Base-by-base conservation (phyloP, 2,888 invertebrate species). In the Celastrina argiolus region DNA sequence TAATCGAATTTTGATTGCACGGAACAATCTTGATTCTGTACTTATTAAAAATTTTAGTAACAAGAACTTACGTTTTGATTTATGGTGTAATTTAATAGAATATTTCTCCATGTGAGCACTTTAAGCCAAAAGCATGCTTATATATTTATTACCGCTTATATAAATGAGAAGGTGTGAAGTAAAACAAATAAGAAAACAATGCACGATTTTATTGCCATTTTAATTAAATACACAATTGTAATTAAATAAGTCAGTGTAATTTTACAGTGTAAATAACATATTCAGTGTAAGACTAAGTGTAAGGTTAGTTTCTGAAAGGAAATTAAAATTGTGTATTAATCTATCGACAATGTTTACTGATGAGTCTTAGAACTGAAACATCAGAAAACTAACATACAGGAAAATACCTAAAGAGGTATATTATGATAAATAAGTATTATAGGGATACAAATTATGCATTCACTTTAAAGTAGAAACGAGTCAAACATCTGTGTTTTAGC, bases 191-290 rank as follows among this genome's bases (percentile, higher is more conserved):
- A 39, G 45, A 78, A 83, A 88, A 84, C 84, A 83, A 85, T 85
- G 83, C 82, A 84, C 79, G 79, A 79, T 87, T 87, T 90, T 85
- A 88, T 87, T 90, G 85, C 80, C 85, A 81, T 83, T 83, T 83
- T 84, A 86, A 86, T 84, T 82, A 83, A 81, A 87, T 90, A 89
- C 89, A 90, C 88, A 90, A 88, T 88, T 85, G 81, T 85, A 88
- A 85, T 87, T 78, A 78, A 76, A 78, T 81, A 84, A 75, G 80
- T 79, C 78, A 77, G 78, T 79, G 77, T 75, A 74, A 81, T 76
- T 81, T 72, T 69, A 70, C 67, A 72, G 65, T 65, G 68, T 66
- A 63, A 67, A 73, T 72, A 74, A 72, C 64, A 70, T 63, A 59
- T 70, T 63, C 69, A 70, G 71, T 67, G 66, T 75, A 73, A 69